Conservation (phyloP, 2,113 vertebrate genomes). For the Mormoops blainvillei region DNA sequence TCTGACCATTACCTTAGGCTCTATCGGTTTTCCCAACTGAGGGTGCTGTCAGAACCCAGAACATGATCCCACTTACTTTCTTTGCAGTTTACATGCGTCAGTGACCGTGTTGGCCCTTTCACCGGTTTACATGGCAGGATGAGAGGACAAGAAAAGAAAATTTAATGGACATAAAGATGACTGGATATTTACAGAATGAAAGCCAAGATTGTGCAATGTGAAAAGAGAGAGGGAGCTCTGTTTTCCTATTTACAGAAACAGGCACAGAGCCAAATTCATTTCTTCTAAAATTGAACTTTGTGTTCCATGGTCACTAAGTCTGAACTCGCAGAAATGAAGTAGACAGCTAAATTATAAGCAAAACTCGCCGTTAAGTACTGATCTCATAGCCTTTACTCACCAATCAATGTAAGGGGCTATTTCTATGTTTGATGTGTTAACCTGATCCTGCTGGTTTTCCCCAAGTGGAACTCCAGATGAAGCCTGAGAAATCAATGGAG, state of each 20-base stretch:
- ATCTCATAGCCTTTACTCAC: constrained; percentile 5
- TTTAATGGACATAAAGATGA: neutral
- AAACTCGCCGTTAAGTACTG: neutral
- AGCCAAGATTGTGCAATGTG: neutral
- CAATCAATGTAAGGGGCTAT: neutral
- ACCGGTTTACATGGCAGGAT: neutral
- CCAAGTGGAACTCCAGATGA: constrained; percentile 24
- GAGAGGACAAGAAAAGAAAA: neutral
- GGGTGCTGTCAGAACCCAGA: neutral
- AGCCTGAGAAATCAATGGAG: constrained; percentile 50
- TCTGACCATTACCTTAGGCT: neutral
- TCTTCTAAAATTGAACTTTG: constrained; percentile 29
- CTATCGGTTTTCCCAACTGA: neutral
- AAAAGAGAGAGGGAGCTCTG: constrained; percentile 17
- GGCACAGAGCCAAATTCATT: constrained; percentile 41
- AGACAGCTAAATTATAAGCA: constrained; percentile 52
- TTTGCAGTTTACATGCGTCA: neutral
- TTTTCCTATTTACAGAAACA: neutral
- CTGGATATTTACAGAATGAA: neutral
- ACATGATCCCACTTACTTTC: neutral
- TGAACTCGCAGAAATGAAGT: constrained; percentile 24
- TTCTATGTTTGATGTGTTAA: constrained; percentile 44
- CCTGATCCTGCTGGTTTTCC: constrained; percentile 9
- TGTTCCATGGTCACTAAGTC: constrained; percentile 41
- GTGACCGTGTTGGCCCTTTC: neutral